Conservation (phyloP, 2,888 invertebrate genomes). For the Timema podura region DNA sequence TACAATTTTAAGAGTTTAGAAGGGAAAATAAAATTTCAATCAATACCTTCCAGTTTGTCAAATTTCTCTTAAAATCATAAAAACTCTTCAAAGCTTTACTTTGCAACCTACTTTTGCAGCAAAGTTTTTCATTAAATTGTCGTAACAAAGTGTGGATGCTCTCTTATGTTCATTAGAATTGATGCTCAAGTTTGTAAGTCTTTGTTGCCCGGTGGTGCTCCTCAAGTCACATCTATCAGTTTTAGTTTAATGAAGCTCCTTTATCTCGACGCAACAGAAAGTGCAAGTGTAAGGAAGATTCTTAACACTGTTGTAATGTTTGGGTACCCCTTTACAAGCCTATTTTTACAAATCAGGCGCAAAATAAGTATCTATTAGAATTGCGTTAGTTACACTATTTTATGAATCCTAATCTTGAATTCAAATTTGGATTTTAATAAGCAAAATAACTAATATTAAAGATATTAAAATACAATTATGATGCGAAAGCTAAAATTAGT, state of each 20-base stretch:
- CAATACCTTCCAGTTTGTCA: too few relatives aligned
- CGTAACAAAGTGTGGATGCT: neutral
- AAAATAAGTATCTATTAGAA: too few relatives aligned
- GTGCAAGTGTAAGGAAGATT: neutral
- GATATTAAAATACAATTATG: too few relatives aligned
- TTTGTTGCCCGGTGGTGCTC: neutral
- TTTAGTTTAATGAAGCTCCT: neutral
- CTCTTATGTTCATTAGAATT: neutral
- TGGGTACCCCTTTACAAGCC: neutral
- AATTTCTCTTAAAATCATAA: too few relatives aligned
- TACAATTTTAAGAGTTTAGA: too few relatives aligned
- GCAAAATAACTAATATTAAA: too few relatives aligned
- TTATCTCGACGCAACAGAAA: neutral
- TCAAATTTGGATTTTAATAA: too few relatives aligned
- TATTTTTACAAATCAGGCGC: constrained; percentile 3
- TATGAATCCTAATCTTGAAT: too few relatives aligned
- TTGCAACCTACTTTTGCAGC: too few relatives aligned
- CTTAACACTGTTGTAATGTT: neutral
- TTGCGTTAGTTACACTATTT: too few relatives aligned
- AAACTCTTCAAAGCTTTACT: neutral
- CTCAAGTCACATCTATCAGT: neutral
- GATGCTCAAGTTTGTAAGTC: constrained; percentile 1
- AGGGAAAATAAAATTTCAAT: too few relatives aligned
- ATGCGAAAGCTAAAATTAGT: too few relatives aligned
- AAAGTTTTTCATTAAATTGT: neutral